phyloP scores from a whole-genome alignment of 2,797 vertebrate species.

The Poecilia gillii region DNA sequence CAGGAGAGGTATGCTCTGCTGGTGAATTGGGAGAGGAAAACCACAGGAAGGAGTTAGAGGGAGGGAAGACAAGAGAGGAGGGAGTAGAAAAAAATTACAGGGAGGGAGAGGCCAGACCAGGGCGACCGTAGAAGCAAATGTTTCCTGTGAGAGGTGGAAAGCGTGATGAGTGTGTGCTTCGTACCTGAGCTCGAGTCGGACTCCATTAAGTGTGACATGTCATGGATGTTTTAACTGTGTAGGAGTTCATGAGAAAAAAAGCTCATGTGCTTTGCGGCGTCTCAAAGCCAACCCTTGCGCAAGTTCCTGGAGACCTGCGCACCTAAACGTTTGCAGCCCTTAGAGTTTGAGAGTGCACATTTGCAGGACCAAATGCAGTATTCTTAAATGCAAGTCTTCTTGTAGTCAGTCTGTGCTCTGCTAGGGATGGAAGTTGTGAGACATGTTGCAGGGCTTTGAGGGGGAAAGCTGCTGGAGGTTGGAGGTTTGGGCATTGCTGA shows the following conservation, averaged over 20 bases:
- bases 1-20: constrained; percentile 72
- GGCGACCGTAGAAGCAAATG: constrained; percentile 64
- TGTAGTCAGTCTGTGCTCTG: constrained; percentile 57
- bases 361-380: not conserved
- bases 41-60: constrained; percentile 62
- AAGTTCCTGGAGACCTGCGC: not conserved
- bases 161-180: constrained; percentile 24
- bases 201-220: not conserved
- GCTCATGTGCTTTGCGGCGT: not conserved
- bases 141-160: constrained; percentile 70
- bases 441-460: constrained; percentile 68
- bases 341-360: not conserved
- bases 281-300: not conserved
- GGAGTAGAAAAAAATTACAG: constrained; percentile 32
- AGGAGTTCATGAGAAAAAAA: not conserved
- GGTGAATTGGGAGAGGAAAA: constrained; percentile 74
- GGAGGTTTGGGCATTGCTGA: constrained; percentile 49
- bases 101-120: constrained; percentile 69
- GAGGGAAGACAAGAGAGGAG: constrained; percentile 36
- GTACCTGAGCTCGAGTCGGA: constrained; percentile 16
- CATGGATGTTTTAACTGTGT: not conserved
- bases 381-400: not conserved
- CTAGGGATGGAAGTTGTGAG: constrained; percentile 58
- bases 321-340: not conserved
- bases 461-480: constrained; percentile 50